Evolutionary conservation across 2,113 vertebrate genomes (phyloP), one percentile per base, ranked within the genome.

Genomic region (Phycodurus eques): DNA sequence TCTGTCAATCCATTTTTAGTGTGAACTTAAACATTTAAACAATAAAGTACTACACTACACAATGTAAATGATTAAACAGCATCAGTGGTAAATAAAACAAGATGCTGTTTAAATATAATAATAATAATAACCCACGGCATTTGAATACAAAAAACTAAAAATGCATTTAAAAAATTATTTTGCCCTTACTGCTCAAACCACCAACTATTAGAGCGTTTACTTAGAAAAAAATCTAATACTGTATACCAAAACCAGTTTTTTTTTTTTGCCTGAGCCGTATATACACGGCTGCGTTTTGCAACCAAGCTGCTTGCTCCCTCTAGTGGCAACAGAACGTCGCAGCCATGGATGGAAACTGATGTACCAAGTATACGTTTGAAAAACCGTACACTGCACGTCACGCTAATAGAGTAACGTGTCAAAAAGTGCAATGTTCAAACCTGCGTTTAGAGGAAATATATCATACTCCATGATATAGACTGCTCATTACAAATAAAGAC

Each of bases 271-370:
- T 5, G 35, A 39, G 35, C 4, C 35, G 35, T 39, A 39, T 6
- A 39, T 39, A 39, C 1, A 39, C 35, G 35, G 35, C 49, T 53
- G 15, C 1, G 17, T 46, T 67, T 39, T 68, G 64, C 44, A 46
- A 66, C 27, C 13, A 39, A 39, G 35, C 35, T 22, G n/a, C 49
- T 59, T 44, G 51, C 54, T 59, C 61, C 64, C 64, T 78, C 60
- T 81, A 35, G 71, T 74, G 73, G 67, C 66, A 5, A 27, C 27
- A 8, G 19, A 59, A 60, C 33, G 4, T 12, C 13, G 70, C 51
- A 27, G 14, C 67, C 43, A 12, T 53, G 4, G 11, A 42, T 27
- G 60, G 9, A 54, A 71, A 51, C 31, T 49, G 20, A 19, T 35
- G 39, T 42, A 53, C 17, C 27, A 33, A 15, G n/a, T 42, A 15